Conservation (phyloP, 2,888 invertebrate species). For the Alviniconcha strummeri region DNA sequence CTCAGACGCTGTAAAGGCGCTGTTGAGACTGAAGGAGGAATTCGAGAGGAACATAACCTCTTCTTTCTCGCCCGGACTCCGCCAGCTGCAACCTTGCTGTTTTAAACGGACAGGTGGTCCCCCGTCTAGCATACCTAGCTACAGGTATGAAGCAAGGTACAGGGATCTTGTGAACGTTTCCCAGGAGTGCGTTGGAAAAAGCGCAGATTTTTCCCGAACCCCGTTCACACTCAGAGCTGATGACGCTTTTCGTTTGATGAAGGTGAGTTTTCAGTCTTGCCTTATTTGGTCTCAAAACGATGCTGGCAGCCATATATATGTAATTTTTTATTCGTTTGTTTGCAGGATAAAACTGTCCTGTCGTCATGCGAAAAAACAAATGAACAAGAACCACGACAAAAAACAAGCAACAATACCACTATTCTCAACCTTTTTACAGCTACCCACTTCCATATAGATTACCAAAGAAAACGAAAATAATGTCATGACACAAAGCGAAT, state of each 20-base stretch:
- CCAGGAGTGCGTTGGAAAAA: slow-evolving; percentile 14
- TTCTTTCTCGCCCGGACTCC: background rate
- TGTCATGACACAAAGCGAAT: no score
- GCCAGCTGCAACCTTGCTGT: slow-evolving; percentile 6
- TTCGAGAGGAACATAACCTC: background rate
- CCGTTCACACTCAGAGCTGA: background rate
- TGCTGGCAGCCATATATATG: background rate
- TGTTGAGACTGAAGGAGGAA: slow-evolving; percentile 9
- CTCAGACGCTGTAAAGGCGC: background rate
- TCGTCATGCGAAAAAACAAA: no score
- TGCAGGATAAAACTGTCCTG: background rate
- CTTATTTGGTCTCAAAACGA: background rate
- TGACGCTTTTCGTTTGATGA: slow-evolving; percentile 14
- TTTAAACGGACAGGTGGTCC: background rate
- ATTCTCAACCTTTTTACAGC: no score
- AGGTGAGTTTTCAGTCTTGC: background rate
- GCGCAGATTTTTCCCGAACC: background rate
- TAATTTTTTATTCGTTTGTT: background rate
- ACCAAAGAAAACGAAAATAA: no score
- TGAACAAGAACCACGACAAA: background rate
- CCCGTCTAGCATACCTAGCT: background rate
- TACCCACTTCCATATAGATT: no score
- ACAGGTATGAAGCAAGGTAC: slow-evolving; percentile 15
- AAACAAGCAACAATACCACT: no score
- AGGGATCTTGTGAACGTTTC: slow-evolving; percentile 9